Percentiles rank a stretch among this genome's conserved stretches.
These are phyloP conservation scores for Probosciger aterrimus DNA, from an alignment of 2,113 vertebrate genomes.

Conservation along the genomic window DNA sequence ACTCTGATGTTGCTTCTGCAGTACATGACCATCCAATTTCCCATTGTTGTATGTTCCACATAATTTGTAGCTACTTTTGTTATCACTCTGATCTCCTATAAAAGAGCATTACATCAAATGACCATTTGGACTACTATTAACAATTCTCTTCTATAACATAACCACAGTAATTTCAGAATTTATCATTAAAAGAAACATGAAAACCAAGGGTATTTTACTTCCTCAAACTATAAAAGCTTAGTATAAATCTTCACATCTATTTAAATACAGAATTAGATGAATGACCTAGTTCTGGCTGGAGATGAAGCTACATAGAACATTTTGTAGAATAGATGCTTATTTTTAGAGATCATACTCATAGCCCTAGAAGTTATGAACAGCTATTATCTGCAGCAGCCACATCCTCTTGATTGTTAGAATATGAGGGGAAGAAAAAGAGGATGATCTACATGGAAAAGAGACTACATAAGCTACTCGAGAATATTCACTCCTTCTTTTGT, in stretches of 20 bases:
- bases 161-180: neutral
- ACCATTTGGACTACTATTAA: neutral
- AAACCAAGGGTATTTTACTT: neutral
- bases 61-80: neutral
- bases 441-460: neutral
- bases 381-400: neutral
- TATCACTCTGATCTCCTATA: neutral
- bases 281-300: neutral
- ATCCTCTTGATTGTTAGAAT: neutral
- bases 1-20: neutral
- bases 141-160: neutral
- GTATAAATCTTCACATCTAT: neutral
- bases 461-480: neutral
- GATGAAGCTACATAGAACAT: neutral
- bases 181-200: neutral
- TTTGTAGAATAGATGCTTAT: neutral
- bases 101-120: neutral
- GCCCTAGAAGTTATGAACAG: neutral
- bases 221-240: neutral
- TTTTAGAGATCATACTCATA: neutral
- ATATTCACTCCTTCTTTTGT: neutral
- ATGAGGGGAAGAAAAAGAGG: neutral
- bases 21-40: neutral
- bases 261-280: neutral
- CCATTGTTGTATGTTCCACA: rapidly evolving